These are phyloP conservation scores for Hecatera dysodea DNA, from an alignment of 2,888 invertebrate genomes.

Conservation along the genomic window DNA sequence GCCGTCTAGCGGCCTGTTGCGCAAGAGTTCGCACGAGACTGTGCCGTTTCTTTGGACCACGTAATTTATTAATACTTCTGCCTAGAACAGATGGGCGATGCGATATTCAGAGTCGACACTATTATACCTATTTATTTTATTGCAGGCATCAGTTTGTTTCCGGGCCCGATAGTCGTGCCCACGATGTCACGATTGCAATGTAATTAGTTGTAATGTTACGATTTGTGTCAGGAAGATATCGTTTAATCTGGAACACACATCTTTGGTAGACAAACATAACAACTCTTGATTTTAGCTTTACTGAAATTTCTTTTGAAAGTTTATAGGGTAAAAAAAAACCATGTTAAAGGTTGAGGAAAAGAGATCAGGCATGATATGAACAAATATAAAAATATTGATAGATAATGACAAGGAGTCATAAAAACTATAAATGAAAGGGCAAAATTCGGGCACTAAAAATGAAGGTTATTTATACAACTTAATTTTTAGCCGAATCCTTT, in stretches of 20 bases:
- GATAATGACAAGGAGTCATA: no score
- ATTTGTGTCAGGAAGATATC: constrained; percentile 1
- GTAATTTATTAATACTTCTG: constrained; percentile 87
- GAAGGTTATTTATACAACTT: no score
- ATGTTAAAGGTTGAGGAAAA: no score
- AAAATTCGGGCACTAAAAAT: no score
- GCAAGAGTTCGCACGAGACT: constrained; percentile 88
- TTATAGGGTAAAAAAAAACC: background rate
- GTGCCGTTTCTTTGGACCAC: constrained; percentile 82
- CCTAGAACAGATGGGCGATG: constrained; percentile 70
- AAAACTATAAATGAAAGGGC: no score
- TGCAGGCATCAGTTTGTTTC: constrained; percentile 41
- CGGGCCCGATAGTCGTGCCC: constrained; percentile 36
- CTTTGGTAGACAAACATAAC: background rate
- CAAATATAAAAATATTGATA: no score
- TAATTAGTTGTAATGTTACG: constrained; percentile 32
- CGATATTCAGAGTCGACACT: constrained; percentile 48
- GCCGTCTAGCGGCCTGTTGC: constrained; percentile 82
- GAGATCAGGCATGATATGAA: no score
- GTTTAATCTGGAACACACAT: constrained; percentile 5
- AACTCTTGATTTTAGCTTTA: background rate
- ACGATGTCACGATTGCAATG: constrained; percentile 54
- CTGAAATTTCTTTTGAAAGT: background rate
- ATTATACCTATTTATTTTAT: constrained; percentile 64
- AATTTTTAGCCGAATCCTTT: no score